These are phyloP conservation scores for Pangasius djambal DNA, from an alignment of 2,797 vertebrate species.

Conservation along the genomic window DNA sequence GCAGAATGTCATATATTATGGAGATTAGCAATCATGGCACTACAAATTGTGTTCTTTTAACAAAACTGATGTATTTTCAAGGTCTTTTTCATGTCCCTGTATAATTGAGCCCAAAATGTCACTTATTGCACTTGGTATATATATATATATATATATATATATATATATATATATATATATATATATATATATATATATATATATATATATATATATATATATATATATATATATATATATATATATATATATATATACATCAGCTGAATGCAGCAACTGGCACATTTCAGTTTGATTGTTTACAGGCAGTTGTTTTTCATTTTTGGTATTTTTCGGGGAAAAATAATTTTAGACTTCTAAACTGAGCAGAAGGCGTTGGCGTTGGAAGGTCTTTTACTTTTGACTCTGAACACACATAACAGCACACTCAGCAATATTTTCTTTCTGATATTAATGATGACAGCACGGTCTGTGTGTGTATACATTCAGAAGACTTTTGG, in stretches of 20 bases:
- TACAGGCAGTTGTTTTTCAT: neutral
- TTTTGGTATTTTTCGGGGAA: neutral
- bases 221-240: neutral
- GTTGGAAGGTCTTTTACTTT: neutral
- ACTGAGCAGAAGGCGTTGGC: neutral
- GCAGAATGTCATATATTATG: neutral
- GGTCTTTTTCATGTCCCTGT: neutral
- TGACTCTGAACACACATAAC: neutral
- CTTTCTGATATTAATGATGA: neutral
- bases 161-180: neutral
- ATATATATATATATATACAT: neutral
- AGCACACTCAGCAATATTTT: neutral
- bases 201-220: neutral
- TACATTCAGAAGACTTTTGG: neutral
- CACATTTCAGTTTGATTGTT: neutral
- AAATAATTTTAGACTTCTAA: neutral
- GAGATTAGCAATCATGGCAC: neutral
- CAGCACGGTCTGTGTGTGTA: neutral
- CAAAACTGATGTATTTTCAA: neutral
- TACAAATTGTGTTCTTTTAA: neutral
- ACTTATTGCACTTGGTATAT: neutral
- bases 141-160: neutral
- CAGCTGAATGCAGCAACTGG: neutral
- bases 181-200: neutral
- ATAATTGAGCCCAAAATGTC: neutral